Base-by-base conservation (phyloP, 2,888 invertebrate species). In the Trichacis sp. region DNA sequence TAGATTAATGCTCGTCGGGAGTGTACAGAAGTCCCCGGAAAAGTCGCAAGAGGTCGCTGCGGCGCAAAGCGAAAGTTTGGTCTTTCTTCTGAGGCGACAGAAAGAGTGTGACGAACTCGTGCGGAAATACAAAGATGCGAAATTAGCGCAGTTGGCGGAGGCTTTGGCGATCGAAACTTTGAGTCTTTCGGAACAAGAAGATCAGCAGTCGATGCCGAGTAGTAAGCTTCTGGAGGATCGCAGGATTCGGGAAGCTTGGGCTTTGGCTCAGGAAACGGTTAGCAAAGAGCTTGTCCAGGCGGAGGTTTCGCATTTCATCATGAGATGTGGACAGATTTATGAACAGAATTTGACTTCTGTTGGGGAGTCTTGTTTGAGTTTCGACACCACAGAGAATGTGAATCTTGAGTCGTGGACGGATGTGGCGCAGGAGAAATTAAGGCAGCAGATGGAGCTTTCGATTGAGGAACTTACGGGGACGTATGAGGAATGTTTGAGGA, bases 351-450 rank as follows among this genome's bases (percentile, higher is more conserved):
- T 81, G 15, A 73, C 75, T 1, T 74, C 76, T 11, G 67, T 77
- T 8, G 68, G 70, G 3, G 79, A 81, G 5, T 86, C 85, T 30
- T 87, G 88, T 38, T 85, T 89, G n/a, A 87, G 87, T 42, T 84
- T 86, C 9, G 78, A 81, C n/a, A 89, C 89, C 6, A 88, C 89
- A 62, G 91, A 92, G 79, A 88, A 90, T 66, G 88, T 91, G 1
- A 89, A 90, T 51, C 86, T 93, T 50, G 93, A 93, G 81, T 87
- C 90, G 57, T 93, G 93, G 89, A 89, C 91, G 69, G 92, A 91
- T 78, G 89, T 90, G 1, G 92, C 93, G 33, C 91, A 91, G 78
- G 89, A 90, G 74, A 88, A 89, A 66, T 85, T 94, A 67, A 89
- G 90, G 67, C 88, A 88, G 69, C 92, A 93, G 84, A 90, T 93